Evolutionary conservation across 2,113 vertebrate species (phyloP).

Genomic region (Vulpes vulpes): DNA sequence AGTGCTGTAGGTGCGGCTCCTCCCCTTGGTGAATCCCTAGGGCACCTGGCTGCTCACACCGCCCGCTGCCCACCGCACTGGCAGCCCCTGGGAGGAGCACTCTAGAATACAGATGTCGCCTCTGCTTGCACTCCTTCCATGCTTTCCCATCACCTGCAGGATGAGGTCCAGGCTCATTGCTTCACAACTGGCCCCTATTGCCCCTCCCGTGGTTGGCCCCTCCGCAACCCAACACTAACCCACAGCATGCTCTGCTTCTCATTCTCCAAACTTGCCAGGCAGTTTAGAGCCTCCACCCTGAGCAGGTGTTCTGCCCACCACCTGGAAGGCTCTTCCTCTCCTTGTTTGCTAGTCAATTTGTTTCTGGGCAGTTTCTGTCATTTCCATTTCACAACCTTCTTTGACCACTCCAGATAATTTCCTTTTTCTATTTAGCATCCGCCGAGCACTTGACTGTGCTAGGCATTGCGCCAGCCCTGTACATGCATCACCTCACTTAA

Average conservation of each 20-base stretch:
- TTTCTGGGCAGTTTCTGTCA: not conserved
- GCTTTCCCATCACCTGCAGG: not conserved
- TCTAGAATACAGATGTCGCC: not conserved
- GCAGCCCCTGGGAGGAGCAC: not conserved
- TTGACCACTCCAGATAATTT: not conserved
- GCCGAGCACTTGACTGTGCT: not conserved
- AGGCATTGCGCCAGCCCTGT: not conserved
- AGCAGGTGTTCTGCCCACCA: too few relatives aligned
- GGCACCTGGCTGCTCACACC: not conserved
- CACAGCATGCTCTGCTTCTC: not conserved
- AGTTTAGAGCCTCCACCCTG: not conserved
- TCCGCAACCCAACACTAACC: accelerated
- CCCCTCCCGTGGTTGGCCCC: accelerated
- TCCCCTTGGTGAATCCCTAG: not conserved
- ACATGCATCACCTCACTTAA: not conserved
- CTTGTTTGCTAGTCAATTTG: not conserved
- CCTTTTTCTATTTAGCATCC: not conserved
- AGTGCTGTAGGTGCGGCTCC: not conserved
- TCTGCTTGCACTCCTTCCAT: not conserved
- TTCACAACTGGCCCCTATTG: not conserved
- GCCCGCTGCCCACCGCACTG: not conserved
- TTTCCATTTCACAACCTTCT: not conserved
- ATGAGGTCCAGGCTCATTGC: not conserved
- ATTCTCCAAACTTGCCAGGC: not conserved
- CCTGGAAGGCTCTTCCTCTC: not conserved